These are phyloP conservation scores for Dryococelus australis DNA, from an alignment of 2,888 invertebrate genomes.

Conservation along the genomic window DNA sequence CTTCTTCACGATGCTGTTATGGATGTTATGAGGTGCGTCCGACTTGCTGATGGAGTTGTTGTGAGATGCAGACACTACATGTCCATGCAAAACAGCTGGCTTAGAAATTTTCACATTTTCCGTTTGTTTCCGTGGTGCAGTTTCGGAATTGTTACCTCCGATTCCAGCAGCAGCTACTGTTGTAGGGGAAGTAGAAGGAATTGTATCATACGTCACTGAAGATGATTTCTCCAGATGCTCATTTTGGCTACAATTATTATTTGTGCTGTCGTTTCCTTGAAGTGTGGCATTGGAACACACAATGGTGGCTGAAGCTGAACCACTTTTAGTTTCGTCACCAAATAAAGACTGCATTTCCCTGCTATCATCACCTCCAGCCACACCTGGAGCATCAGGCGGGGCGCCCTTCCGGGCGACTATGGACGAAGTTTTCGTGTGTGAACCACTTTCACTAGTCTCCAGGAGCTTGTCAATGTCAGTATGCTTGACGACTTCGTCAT, in stretches of 20 bases:
- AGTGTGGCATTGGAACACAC: neutral
- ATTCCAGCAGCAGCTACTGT: no score
- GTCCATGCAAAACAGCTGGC: neutral
- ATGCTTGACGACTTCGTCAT: neutral
- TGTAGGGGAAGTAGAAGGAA: no score
- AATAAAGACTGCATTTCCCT: neutral
- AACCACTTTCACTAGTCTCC: constrained; percentile 39
- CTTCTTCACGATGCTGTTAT: neutral
- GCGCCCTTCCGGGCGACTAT: constrained; percentile 40
- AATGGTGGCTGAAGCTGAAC: neutral
- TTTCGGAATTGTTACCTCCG: no score
- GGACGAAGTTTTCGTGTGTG: constrained; percentile 59
- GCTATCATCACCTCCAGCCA: neutral
- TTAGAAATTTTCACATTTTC: neutral
- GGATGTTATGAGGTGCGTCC: neutral
- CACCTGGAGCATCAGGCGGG: neutral
- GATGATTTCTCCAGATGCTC: neutral
- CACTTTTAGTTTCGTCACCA: neutral
- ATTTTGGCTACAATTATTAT: neutral
- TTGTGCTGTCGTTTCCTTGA: neutral
- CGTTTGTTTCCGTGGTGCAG: neutral
- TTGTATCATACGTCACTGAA: neutral
- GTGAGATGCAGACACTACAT: neutral
- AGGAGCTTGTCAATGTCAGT: neutral
- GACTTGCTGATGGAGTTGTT: neutral